Evolutionary conservation across 2,888 invertebrate genomes (phyloP).

Genomic region (Biston betularia): DNA sequence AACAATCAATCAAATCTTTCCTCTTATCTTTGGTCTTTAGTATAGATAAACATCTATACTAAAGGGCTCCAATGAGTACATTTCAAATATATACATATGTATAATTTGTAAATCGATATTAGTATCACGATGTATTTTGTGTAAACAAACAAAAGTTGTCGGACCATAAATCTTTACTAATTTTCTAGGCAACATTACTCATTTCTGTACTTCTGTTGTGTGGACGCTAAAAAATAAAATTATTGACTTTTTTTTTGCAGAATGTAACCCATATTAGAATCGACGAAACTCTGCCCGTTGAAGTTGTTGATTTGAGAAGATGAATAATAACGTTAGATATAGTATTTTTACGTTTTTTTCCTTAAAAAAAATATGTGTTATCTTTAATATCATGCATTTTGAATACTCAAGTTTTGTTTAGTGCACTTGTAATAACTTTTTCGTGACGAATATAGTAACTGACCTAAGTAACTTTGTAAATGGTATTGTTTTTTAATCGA

Average conservation of each 20-base stretch:
- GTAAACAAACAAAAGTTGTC: no score
- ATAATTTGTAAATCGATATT: no score
- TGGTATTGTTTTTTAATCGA: no score
- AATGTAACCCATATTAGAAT: conserved; percentile 90
- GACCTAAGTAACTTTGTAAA: no score
- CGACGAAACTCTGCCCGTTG: conserved; percentile 87
- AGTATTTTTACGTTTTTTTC: neutral
- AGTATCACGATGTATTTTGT: no score
- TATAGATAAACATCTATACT: no score
- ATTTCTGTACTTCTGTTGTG: neutral
- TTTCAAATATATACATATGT: no score
- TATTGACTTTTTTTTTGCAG: conserved; percentile 73
- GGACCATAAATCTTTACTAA: no score
- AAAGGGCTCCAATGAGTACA: no score
- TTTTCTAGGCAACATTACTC: no score
- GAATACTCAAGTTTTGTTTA: conserved; percentile 4
- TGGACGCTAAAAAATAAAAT: neutral
- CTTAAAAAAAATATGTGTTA: neutral
- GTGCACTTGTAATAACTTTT: conserved; percentile 2
- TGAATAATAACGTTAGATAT: conserved; percentile 65
- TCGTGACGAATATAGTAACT: neutral
- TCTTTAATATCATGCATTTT: neutral
- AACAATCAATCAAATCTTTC: no score
- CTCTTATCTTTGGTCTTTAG: no score
- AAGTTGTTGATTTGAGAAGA: conserved; percentile 91